These are phyloP conservation scores for Drosophila lowei DNA, from an alignment of 1,140 invertebrate species.

Conservation along the genomic window DNA sequence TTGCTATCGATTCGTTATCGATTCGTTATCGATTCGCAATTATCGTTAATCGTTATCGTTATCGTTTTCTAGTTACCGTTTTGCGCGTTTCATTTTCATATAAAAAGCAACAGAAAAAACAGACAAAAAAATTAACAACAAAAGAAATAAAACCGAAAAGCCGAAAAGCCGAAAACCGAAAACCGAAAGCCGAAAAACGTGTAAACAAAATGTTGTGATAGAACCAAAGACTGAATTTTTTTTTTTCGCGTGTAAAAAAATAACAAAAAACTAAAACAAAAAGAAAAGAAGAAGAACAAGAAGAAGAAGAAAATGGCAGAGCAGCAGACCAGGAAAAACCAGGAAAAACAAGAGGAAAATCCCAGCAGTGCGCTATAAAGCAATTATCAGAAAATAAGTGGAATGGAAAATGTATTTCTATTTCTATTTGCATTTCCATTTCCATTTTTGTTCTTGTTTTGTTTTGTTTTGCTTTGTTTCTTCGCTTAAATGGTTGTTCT, in stretches of 20 bases:
- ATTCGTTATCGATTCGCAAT: slow-evolving; percentile 47
- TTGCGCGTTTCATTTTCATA: slow-evolving; percentile 50
- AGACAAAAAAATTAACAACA: slow-evolving; percentile 20
- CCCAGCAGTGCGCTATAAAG: slow-evolving; percentile 31
- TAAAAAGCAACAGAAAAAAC: slow-evolving; percentile 21
- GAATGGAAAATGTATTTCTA: slow-evolving; percentile 31
- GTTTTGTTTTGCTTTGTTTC: slow-evolving; percentile 17
- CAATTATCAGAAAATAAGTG: slow-evolving; percentile 28
- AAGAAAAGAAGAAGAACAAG: background rate
- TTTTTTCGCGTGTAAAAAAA: slow-evolving; percentile 78
- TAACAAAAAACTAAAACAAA: slow-evolving; percentile 39
- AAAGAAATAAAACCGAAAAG: slow-evolving; percentile 31
- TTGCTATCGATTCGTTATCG: slow-evolving; percentile 28
- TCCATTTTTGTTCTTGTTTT: no score
- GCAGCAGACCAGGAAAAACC: background rate
- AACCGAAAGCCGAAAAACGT: slow-evolving; percentile 76
- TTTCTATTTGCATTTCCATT: no score
- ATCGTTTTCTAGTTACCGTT: slow-evolving; percentile 15
- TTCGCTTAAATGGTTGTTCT: slow-evolving; percentile 32
- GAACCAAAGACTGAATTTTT: slow-evolving; percentile 83
- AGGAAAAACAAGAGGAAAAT: slow-evolving; percentile 14
- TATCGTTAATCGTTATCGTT: slow-evolving; percentile 21
- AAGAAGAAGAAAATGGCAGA: background rate
- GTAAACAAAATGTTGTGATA: slow-evolving; percentile 83
- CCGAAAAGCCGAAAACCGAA: slow-evolving; percentile 52